A percentile compares a stretch with the other conserved stretches of the same genome.
Conservation (phyloP, 2,797 vertebrate species). For the Emys orbicularis region DNA sequence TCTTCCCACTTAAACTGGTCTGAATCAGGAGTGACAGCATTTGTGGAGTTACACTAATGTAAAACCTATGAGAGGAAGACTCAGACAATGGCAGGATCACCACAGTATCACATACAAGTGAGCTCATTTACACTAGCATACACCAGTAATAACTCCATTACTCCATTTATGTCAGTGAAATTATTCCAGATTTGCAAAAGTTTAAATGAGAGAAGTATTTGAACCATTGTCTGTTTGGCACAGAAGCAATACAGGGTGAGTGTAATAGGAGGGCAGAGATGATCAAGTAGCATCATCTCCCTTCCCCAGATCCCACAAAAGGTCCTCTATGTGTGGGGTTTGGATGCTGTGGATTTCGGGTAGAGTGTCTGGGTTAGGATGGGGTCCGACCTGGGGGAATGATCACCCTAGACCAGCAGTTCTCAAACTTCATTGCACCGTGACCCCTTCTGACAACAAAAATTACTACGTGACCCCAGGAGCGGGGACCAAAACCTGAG, state of each 20-base stretch:
- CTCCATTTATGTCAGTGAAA: not conserved
- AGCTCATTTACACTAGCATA: not conserved
- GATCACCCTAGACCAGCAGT: not conserved
- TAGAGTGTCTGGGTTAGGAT: not conserved
- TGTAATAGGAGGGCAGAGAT: not conserved
- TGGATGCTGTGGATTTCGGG: not conserved
- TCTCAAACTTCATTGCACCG: too few relatives aligned
- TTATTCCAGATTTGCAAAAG: not conserved
- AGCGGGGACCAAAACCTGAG: too few relatives aligned
- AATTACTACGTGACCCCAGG: too few relatives aligned
- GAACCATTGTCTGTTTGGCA: not conserved
- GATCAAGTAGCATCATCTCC: not conserved
- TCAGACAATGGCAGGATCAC: not conserved
- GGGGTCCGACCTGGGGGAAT: not conserved
- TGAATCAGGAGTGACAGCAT: not conserved
- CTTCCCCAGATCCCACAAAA: accelerated
- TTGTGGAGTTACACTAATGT: not conserved
- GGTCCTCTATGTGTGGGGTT: not conserved
- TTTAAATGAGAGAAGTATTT: accelerated
- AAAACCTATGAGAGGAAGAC: not conserved
- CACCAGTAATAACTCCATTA: not conserved
- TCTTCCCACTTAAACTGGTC: not conserved
- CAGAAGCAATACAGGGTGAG: not conserved
- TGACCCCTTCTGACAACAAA: too few relatives aligned
- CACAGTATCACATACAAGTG: not conserved